phyloP scores from a whole-genome alignment of 2,113 vertebrate genomes.

The Tachycineta bicolor region DNA sequence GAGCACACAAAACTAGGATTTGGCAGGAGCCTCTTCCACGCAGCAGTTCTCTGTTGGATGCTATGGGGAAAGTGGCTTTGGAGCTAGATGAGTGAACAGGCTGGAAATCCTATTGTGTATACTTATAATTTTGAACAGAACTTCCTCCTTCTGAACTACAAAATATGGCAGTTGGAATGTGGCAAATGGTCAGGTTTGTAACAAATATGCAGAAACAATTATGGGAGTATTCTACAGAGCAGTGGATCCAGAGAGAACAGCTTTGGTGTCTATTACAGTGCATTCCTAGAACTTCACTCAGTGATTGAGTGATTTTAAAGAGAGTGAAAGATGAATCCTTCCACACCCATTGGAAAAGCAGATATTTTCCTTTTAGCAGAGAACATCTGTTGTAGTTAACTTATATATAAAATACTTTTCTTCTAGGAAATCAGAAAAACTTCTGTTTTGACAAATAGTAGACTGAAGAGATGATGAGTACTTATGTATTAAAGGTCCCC shows the following conservation, averaged over 20 bases:
- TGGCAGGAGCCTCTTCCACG: slow-evolving; percentile 1
- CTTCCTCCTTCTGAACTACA: neutral
- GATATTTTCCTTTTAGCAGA: slow-evolving; percentile 33
- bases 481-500: neutral
- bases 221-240: neutral
- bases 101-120: slow-evolving; percentile 34
- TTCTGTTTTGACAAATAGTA: neutral
- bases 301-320: neutral
- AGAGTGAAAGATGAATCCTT: slow-evolving; percentile 25
- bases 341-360: slow-evolving; percentile 15
- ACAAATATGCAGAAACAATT: neutral
- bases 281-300: neutral
- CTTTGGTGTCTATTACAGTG: neutral
- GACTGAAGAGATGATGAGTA: neutral
- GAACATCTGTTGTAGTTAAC: slow-evolving; percentile 28
- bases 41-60: neutral
- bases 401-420: neutral
- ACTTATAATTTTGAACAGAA: neutral
- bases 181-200: neutral
- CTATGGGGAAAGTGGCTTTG: neutral
- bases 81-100: neutral
- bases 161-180: neutral
- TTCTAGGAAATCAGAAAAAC: neutral
- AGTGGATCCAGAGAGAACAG: neutral
- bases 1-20: neutral